Base-by-base conservation (phyloP, 2,797 vertebrate species). In the Trachurus trachurus region DNA sequence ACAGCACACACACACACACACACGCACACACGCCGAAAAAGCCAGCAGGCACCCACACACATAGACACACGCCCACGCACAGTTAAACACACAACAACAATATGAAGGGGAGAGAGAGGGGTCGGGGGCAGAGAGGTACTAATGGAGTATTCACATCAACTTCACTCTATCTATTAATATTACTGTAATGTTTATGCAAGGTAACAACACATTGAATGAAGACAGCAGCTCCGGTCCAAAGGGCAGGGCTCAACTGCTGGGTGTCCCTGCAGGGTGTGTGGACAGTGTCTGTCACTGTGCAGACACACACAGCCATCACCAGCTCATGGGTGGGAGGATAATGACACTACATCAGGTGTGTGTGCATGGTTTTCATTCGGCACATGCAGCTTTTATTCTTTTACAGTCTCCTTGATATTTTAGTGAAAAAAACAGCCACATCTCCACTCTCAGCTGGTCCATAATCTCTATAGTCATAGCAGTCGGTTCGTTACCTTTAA, bases 81-180 rank as follows among this genome's bases (percentile, higher is more conserved):
- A 78, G 45, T 69, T n/a, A 65, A 78, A 70, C 15, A 53, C 81
- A 76, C 42, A 59, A 66, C 63, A 60, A 57, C 49, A 64, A 62
- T 68, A 47, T 34, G 42, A 66, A 61, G 54, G 29, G 63, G 44
- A 74, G 64, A 68, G 59, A 67, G 44, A 61, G 31, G 31, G 31
- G 31, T 31, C 3, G 31, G 65, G 58, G 34, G 7, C 39, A 53
- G 39, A 34, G 40, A 66, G 53, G 16, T 12, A 54, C 44, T 39
- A 53, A 66, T 17, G 54, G 45, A 63, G 57, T 2, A 22, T n/a
- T 39, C 70, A 21, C 40, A 71, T 63, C 40, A 40, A 59, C 40
- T 57, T 57, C 6, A 5, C 21, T 57, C 39, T 29, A 47, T 57
- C 39, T 29, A 47, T 37, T 66, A n/a, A 56, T 29, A 45, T 75